Conservation (phyloP, 2,113 vertebrate species). For the Alethe diademata region DNA sequence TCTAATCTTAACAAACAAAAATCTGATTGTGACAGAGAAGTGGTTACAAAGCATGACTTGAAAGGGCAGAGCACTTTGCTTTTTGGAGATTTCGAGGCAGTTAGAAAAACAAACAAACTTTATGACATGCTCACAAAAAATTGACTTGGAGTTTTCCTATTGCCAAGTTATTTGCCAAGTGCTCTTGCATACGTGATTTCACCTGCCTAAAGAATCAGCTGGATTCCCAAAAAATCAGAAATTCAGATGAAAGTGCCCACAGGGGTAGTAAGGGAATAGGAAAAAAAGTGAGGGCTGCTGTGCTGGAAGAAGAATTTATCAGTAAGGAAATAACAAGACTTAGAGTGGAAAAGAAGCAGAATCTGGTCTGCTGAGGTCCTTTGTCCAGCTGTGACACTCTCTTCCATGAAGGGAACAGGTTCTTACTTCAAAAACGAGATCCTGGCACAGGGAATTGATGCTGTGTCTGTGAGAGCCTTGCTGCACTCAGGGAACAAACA, state of each 20-base stretch:
- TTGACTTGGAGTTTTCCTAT: not conserved
- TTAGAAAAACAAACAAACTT: not conserved
- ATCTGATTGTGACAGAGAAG: not conserved
- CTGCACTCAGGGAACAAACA: constrained; percentile 33
- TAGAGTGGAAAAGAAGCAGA: not conserved
- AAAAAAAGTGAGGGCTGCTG: not conserved
- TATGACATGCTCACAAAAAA: not conserved
- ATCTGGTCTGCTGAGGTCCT: not conserved
- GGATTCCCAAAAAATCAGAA: not conserved
- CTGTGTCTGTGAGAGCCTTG: not conserved
- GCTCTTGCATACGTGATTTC: not conserved
- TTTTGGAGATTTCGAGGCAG: not conserved
- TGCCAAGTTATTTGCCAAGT: not conserved
- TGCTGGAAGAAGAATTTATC: not conserved
- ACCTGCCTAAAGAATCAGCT: not conserved
- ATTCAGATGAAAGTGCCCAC: not conserved
- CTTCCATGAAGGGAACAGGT: not conserved
- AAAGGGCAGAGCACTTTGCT: not conserved
- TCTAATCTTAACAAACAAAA: not conserved
- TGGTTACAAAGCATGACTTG: not conserved
- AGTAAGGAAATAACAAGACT: not conserved
- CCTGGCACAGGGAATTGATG: not conserved
- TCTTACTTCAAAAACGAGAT: not conserved
- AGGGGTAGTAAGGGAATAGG: not conserved
- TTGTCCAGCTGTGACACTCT: not conserved